Evolutionary conservation across 2,113 vertebrate genomes (phyloP).

Genomic region (Nerophis ophidion): DNA sequence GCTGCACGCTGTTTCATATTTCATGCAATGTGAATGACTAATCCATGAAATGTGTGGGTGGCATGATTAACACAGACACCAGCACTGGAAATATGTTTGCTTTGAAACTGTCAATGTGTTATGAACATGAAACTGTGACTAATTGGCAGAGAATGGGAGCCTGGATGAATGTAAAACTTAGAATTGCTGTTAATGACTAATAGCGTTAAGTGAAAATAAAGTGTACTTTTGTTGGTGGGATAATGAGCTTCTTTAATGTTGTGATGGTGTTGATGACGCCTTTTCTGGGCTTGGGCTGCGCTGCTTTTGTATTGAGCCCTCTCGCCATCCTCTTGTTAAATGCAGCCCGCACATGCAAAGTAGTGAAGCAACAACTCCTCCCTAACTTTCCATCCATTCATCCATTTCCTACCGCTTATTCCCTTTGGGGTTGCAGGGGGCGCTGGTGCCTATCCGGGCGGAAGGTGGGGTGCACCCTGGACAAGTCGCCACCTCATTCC

Average conservation of each 20-base stretch:
- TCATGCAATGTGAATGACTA: conserved; percentile 68
- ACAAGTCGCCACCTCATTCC: too few species aligned
- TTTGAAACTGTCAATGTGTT: conserved; percentile 74
- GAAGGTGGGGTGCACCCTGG: too few species aligned
- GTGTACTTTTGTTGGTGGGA: conserved; percentile 73
- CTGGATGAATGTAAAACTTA: conserved; percentile 66
- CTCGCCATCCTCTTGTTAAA: conserved; percentile 61
- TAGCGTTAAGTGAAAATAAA: conserved; percentile 80
- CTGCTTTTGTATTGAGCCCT: conserved; percentile 65
- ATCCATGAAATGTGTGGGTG: conserved; percentile 75
- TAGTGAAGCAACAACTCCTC: background rate
- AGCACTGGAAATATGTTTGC: conserved; percentile 69
- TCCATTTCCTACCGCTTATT: too few species aligned
- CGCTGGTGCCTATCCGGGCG: too few species aligned
- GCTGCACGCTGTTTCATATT: conserved; percentile 63
- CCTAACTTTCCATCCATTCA: background rate
- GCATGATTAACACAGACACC: conserved; percentile 74
- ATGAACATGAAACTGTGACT: conserved; percentile 73
- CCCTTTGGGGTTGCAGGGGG: too few species aligned
- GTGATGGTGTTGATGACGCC: conserved; percentile 57
- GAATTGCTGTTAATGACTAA: conserved; percentile 75
- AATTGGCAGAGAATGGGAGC: conserved; percentile 72
- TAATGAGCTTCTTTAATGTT: conserved; percentile 75
- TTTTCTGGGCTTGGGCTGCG: conserved; percentile 39
- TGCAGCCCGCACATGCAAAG: conserved; percentile 27